Base-by-base conservation (phyloP, 1,140 invertebrate species). In the Adelges cooleyi region DNA sequence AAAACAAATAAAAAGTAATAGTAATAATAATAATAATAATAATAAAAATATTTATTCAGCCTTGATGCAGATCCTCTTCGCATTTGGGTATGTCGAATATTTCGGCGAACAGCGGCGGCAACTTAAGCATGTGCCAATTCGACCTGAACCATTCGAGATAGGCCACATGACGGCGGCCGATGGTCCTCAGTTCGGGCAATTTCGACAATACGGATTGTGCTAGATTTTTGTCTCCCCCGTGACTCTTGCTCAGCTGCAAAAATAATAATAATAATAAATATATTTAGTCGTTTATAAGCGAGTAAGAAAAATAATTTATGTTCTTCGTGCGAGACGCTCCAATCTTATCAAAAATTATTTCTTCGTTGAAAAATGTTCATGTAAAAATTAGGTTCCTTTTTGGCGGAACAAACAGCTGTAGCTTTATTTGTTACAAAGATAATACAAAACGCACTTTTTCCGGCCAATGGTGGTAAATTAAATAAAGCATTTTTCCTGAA, bases 31-130 rank as follows among this genome's bases (percentile, higher is more conserved):
- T 42, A 33, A 40, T 33, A 27, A 40, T 62, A 65, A 65, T 38
- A 27, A 65, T 40, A 23, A 50, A 51, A 20, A 65, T 51, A 51
- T 23, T 38, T 65, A 38, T 68, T 52, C 48, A 69, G 71, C 66
- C 75, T 81, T 77, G 82, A 74, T 83, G 80, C 65, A 83, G 74
- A 75, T 86, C 84, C 71, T 90, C 87, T 72, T 89, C 87, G 72
- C 83, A 84, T 77, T 91, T 94, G 50, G 92, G 92, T 79, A 98
- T 95, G 81, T 98, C 94, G 76, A 95, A 97, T 71, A 96, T 95
- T 77, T 98, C 94, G 23, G 93, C 90, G 75, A 95, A 97, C 38
- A 98, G 82, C 1, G 92, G 91, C 33, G 93, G 93, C 70, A 95
- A 80, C 67, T 84, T 81, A 36, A 95, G 80, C 70, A 86, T 85